Conservation (phyloP, 2,888 invertebrate species). For the Orthosia gothica region DNA sequence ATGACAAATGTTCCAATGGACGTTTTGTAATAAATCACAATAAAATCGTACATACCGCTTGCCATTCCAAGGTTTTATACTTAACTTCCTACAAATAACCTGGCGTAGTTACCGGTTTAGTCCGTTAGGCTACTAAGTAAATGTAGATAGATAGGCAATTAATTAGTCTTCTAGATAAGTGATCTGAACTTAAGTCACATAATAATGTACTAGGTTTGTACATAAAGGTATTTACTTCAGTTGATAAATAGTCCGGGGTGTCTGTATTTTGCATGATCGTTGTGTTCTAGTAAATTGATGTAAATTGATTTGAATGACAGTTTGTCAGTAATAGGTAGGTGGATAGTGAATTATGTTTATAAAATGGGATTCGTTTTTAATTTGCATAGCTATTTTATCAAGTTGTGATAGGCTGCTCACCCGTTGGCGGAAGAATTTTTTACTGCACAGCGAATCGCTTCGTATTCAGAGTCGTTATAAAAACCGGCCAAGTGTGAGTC, state of each 20-base stretch:
- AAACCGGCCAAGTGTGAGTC: no score
- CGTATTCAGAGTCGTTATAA: background rate
- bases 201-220: conserved; percentile 68
- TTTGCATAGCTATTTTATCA: conserved; percentile 28
- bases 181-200: conserved; percentile 74
- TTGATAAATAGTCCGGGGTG: conserved; percentile 68
- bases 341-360: conserved; percentile 30
- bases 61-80: conserved; percentile 80
- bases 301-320: conserved; percentile 62
- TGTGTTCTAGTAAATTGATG: conserved; percentile 44
- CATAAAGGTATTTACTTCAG: conserved; percentile 64
- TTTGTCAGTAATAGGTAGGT: conserved; percentile 49
- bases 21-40: conserved; percentile 78
- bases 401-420: background rate
- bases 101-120: conserved; percentile 75
- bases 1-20: conserved; percentile 74
- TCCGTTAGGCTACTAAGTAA: conserved; percentile 74
- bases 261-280: conserved; percentile 51
- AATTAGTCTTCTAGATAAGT: conserved; percentile 83
- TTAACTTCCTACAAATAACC: conserved; percentile 79
- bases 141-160: conserved; percentile 80
- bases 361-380: conserved; percentile 31
- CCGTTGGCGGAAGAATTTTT: background rate
- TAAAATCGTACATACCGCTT: conserved; percentile 77
- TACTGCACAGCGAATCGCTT: background rate